These are phyloP conservation scores for Meloidogyne chitwoodi DNA, from an alignment of 1,140 invertebrate species.

Conservation along the genomic window DNA sequence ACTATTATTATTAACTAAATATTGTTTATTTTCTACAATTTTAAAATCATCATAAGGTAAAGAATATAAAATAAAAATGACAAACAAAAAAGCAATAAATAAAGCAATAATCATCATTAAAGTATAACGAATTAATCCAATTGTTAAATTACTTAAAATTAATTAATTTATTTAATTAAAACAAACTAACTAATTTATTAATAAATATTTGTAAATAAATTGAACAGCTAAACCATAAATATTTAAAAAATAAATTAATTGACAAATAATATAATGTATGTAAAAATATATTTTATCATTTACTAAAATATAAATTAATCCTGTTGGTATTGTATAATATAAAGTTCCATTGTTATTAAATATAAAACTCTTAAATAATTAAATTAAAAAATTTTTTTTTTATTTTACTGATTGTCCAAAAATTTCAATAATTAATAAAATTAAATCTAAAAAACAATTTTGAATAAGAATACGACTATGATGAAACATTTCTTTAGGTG, in stretches of 20 bases:
- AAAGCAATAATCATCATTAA: too few relatives aligned
- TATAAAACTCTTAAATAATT: not conserved
- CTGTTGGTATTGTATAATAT: not conserved
- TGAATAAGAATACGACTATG: not conserved
- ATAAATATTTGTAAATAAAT: not conserved
- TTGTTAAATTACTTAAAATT: too few relatives aligned
- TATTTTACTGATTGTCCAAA: not conserved
- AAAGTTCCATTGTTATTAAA: not conserved
- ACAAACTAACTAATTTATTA: not conserved
- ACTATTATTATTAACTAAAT: too few relatives aligned
- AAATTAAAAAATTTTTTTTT: not conserved
- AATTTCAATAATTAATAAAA: not conserved
- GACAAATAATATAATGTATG: not conserved
- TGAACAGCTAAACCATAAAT: not conserved
- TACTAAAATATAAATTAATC: not conserved
- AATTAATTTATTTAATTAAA: not conserved
- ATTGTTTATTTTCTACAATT: too few relatives aligned
- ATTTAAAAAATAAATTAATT: not conserved
- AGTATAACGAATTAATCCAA: too few relatives aligned
- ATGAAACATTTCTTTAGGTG: not conserved
- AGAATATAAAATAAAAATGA: too few relatives aligned
- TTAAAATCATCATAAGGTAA: too few relatives aligned
- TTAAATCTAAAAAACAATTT: not conserved
- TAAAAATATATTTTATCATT: not conserved
- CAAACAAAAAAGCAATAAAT: too few relatives aligned